Evolutionary conservation across 2,888 invertebrate genomes (phyloP).

Genomic region (Lypha dubia): DNA sequence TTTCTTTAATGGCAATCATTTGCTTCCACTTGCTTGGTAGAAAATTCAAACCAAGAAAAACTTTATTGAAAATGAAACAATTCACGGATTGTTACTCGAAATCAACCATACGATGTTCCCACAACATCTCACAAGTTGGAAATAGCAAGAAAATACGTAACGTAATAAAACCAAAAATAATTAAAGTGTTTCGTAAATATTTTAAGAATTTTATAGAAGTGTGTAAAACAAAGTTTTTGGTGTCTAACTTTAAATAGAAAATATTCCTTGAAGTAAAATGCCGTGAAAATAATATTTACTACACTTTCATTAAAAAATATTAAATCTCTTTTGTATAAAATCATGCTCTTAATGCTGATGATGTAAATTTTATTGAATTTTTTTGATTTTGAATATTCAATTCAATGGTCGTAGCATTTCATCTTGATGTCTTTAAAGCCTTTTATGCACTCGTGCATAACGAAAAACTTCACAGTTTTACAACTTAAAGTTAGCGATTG

Average conservation of each 20-base stretch:
- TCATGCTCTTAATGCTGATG: too few species aligned
- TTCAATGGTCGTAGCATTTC: background rate
- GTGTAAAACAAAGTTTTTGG: background rate
- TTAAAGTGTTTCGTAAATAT: background rate
- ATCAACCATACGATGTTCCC: background rate
- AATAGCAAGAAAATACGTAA: background rate
- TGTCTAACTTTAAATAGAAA: background rate
- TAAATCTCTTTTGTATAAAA: too few species aligned
- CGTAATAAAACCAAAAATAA: background rate
- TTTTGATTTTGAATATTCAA: background rate
- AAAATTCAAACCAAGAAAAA: background rate
- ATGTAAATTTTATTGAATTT: background rate
- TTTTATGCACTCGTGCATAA: too few species aligned
- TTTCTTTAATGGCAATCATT: conserved; percentile 20
- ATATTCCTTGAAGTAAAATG: background rate
- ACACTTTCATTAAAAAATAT: background rate
- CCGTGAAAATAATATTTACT: background rate
- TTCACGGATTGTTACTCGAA: background rate
- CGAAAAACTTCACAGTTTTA: too few species aligned
- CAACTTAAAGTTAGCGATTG: too few species aligned
- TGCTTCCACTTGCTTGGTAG: conserved; percentile 6
- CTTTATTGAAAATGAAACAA: conserved; percentile 1
- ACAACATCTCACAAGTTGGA: conserved; percentile 15
- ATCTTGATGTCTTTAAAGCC: too few species aligned
- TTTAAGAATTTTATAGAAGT: background rate